phyloP scores from a whole-genome alignment of 2,888 invertebrate species.

The Epirrita christyi region DNA sequence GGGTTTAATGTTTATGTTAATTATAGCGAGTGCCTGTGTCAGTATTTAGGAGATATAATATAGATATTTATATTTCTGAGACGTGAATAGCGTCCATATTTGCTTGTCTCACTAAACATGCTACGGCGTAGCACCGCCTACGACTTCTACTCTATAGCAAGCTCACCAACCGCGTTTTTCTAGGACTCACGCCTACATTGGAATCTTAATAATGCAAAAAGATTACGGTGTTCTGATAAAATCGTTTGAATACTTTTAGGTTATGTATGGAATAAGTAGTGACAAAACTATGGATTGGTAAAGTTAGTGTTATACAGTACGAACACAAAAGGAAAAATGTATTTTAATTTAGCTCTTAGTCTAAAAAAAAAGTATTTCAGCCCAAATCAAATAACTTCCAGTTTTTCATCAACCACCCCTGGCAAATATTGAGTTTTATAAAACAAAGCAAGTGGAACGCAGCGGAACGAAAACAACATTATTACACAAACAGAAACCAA shows the following conservation, averaged over 20 bases:
- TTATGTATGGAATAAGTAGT: too few species aligned
- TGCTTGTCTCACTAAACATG: neutral
- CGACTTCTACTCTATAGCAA: slow-evolving; percentile 12
- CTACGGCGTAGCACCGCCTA: slow-evolving; percentile 25
- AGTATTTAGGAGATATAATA: too few species aligned
- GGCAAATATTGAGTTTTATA: slow-evolving; percentile 8
- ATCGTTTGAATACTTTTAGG: neutral
- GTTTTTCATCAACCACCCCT: slow-evolving; percentile 7
- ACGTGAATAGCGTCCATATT: neutral
- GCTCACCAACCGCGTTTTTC: slow-evolving; percentile 17
- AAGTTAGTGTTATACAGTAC: too few species aligned
- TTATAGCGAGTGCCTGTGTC: neutral
- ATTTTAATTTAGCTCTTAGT: too few species aligned
- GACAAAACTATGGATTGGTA: too few species aligned
- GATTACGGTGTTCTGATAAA: neutral
- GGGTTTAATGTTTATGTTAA: too few species aligned
- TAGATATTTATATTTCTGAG: neutral
- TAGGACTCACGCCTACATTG: slow-evolving; percentile 1
- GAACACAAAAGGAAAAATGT: too few species aligned
- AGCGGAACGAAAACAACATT: slow-evolving; percentile 33
- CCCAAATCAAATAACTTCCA: slow-evolving; percentile 6
- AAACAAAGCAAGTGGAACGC: slow-evolving; percentile 11
- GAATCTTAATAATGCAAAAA: neutral
- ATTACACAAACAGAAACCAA: slow-evolving; percentile 34
- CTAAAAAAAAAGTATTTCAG: neutral